Conservation (phyloP, 2,888 invertebrate genomes). For the Chesias legatella region DNA sequence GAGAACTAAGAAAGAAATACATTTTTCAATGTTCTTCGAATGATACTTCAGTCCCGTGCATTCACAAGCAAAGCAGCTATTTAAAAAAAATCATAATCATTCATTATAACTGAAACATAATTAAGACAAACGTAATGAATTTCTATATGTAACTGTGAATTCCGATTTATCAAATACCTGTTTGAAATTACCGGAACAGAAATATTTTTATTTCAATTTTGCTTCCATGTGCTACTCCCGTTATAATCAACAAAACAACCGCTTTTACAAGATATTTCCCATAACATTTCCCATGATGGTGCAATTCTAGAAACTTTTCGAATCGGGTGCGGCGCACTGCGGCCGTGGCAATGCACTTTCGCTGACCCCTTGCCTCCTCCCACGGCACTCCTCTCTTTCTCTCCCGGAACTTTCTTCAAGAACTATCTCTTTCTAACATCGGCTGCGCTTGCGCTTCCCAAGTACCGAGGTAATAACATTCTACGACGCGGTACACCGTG, state of each 20-base stretch:
- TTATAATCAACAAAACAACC: conserved; percentile 27
- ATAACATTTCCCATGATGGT: conserved; percentile 54
- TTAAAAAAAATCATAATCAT: too few relatives aligned
- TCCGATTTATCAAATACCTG: conserved; percentile 6
- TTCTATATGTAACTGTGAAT: background rate
- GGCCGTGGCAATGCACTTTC: conserved; percentile 80
- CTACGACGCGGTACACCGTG: conserved; percentile 76
- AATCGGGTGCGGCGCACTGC: conserved; percentile 69
- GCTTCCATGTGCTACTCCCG: conserved; percentile 18
- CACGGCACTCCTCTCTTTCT: conserved; percentile 61
- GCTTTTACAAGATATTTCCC: conserved; percentile 39
- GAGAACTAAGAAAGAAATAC: too few relatives aligned
- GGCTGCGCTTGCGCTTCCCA: conserved; percentile 74
- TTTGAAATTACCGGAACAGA: conserved; percentile 3
- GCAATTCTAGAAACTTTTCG: conserved; percentile 70
- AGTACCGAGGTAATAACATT: conserved; percentile 73
- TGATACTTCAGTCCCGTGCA: too few relatives aligned
- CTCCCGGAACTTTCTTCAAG: conserved; percentile 56
- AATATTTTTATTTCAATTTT: conserved; percentile 10
- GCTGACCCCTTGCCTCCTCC: conserved; percentile 77
- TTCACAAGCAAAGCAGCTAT: too few relatives aligned
- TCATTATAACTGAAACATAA: too few relatives aligned
- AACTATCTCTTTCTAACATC: conserved; percentile 53
- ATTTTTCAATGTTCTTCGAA: too few relatives aligned
- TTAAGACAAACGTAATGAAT: too few relatives aligned